These are phyloP conservation scores for Grapholita molesta DNA, from an alignment of 1,140 invertebrate genomes.

Conservation along the genomic window DNA sequence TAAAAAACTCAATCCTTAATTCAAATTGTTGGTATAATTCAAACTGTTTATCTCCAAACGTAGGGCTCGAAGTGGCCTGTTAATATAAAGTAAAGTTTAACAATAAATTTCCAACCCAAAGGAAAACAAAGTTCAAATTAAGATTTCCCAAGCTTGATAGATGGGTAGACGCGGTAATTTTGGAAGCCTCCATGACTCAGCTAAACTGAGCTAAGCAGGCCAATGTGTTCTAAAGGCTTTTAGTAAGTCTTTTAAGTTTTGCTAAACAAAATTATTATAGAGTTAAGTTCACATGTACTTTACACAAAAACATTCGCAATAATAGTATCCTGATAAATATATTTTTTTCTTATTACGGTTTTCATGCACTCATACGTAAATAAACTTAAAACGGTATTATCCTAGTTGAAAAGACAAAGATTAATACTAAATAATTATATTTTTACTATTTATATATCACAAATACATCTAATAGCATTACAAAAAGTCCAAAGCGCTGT, in stretches of 20 bases:
- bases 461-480: too few relatives aligned
- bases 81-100: slow-evolving; percentile 12
- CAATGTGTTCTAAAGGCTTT: neutral
- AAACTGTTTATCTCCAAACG: neutral
- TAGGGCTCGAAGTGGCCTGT: neutral
- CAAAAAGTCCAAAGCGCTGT: too few relatives aligned
- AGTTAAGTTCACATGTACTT: neutral
- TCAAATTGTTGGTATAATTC: neutral
- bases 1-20: neutral
- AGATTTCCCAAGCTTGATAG: slow-evolving; percentile 10
- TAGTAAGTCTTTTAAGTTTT: neutral
- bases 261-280: neutral
- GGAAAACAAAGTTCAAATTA: slow-evolving; percentile 13
- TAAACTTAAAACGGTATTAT: too few relatives aligned
- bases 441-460: too few relatives aligned
- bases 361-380: too few relatives aligned
- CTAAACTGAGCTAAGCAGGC: neutral
- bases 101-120: neutral
- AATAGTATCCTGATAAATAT: too few relatives aligned
- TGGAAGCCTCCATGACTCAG: neutral
- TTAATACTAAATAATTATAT: too few relatives aligned
- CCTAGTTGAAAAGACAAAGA: too few relatives aligned
- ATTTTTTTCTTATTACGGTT: too few relatives aligned
- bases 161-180: neutral
- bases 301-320: too few relatives aligned